These are phyloP conservation scores for Brachionichthys hirsutus DNA, from an alignment of 2,113 vertebrate species.

Conservation along the genomic window DNA sequence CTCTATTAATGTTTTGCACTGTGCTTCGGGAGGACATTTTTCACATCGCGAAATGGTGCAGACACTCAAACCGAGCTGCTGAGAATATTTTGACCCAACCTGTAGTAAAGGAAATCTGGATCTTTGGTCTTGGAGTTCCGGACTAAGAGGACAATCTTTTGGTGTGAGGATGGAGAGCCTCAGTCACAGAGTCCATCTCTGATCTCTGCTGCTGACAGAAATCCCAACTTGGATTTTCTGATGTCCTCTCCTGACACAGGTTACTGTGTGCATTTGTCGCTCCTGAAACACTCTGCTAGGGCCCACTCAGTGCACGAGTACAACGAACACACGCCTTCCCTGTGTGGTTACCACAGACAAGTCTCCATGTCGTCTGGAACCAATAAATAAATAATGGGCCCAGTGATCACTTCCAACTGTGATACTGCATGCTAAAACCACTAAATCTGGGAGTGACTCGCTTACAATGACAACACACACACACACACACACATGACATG, in stretches of 20 bases:
- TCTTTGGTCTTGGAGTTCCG: conserved; percentile 35
- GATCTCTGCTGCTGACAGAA: conserved; percentile 2
- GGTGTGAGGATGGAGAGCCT: conserved; percentile 16
- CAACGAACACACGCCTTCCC: conserved; percentile 52
- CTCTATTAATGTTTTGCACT: too few relatives aligned
- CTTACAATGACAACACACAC: conserved; percentile 61
- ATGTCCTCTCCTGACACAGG: conserved; percentile 16
- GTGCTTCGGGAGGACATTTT: too few relatives aligned
- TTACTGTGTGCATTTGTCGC: conserved; percentile 17
- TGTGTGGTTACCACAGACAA: conserved; percentile 67
- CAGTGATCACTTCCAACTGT: conserved; percentile 71
- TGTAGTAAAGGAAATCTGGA: conserved; percentile 33
- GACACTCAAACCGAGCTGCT: conserved; percentile 4
- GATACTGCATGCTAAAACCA: conserved; percentile 65
- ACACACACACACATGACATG: conserved; percentile 29
- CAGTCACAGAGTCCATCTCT: conserved; percentile 2
- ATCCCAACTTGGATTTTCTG: neutral
- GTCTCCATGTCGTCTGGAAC: conserved; percentile 74
- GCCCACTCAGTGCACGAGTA: conserved; percentile 54
- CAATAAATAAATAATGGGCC: conserved; percentile 78
- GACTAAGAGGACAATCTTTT: conserved; percentile 55
- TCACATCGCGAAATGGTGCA: too few relatives aligned
- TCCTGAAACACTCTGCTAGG: conserved; percentile 28
- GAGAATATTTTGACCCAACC: conserved; percentile 19
- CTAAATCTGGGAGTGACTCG: conserved; percentile 67